Conservation (phyloP, 2,797 vertebrate genomes). For the Sphenopsis melanotis region DNA sequence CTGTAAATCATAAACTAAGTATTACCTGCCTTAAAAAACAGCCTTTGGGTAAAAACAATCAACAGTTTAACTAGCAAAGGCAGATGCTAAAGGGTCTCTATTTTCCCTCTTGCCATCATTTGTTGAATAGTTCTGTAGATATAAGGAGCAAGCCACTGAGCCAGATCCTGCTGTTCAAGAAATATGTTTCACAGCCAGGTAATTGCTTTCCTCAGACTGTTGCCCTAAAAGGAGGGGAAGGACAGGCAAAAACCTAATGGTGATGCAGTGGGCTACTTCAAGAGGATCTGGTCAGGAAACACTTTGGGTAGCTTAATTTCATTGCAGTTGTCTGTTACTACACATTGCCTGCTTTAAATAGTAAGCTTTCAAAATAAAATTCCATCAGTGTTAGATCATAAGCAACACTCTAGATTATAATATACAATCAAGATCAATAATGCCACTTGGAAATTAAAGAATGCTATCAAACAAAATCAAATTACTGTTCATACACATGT, state of each 20-base stretch:
- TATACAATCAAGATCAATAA: neutral
- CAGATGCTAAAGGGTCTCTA: neutral
- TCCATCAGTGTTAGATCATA: neutral
- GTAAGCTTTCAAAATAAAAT: neutral
- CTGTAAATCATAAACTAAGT: neutral
- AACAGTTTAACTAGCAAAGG: neutral
- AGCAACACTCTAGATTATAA: neutral
- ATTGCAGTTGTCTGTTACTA: neutral
- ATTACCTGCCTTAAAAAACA: neutral
- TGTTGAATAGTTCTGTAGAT: neutral
- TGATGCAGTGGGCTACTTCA: neutral
- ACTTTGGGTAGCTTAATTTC: neutral
- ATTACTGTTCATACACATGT: neutral
- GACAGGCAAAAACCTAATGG: neutral
- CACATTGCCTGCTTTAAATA: neutral
- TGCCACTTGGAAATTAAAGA: neutral
- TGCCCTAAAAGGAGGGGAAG: neutral
- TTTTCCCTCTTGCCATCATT: neutral
- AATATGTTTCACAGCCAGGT: slow-evolving; percentile 53
- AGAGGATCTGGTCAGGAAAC: neutral
- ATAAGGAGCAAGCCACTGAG: slow-evolving; percentile 25
- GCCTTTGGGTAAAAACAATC: neutral
- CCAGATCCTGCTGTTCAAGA: slow-evolving; percentile 59
- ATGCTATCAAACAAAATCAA: neutral
- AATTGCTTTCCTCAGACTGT: neutral